Evolutionary conservation across 2,888 invertebrate species (phyloP), one percentile per base, ranked within the genome.

Genomic region (Scaeva pyrastri): DNA sequence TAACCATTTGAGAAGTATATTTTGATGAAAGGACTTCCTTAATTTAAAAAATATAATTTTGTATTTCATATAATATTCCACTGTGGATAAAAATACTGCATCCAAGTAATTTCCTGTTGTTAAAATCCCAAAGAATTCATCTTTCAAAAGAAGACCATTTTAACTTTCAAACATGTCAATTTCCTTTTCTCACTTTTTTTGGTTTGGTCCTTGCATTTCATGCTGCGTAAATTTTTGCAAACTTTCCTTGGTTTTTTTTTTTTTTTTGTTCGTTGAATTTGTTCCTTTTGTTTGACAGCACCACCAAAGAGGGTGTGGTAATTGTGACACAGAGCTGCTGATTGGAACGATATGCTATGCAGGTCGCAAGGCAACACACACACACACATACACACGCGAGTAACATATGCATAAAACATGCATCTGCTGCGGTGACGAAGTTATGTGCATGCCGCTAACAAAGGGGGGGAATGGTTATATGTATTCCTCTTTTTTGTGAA

Each of bases 391-490:
- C n/a, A n/a, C n/a, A n/a, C n/a, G n/a, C n/a, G n/a, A n/a, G n/a
- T n/a, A n/a, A n/a, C n/a, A n/a, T n/a, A n/a, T n/a, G 62, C 83
- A 87, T 83, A 87, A 83, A 74, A 68, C 41, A 87, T 79, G 75
- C 79, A 83, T 78, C 74, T 83, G 79, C 78, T 78, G 87, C 87
- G 75, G 72, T 79, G 83, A 73, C 79, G 83, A 83, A 83, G 78
- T 74, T 86, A 71, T 82, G 73, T 86, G 75, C 81, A 86, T 81
- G 71, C 45, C 70, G 81, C 66, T 81, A 81, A 81, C 81, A 86
- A 81, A 73, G 68, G 52, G 76, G 76, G 11, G 66, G 55, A 45
- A 72, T 55, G 66, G 66, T 60, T 48, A 60, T 73, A n/a, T n/a
- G n/a, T n/a, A 70, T 81, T 85, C 56, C 80, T 72, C 39, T 66